Base-by-base conservation (phyloP, 2,113 vertebrate genomes). In the Heterotis niloticus region DNA sequence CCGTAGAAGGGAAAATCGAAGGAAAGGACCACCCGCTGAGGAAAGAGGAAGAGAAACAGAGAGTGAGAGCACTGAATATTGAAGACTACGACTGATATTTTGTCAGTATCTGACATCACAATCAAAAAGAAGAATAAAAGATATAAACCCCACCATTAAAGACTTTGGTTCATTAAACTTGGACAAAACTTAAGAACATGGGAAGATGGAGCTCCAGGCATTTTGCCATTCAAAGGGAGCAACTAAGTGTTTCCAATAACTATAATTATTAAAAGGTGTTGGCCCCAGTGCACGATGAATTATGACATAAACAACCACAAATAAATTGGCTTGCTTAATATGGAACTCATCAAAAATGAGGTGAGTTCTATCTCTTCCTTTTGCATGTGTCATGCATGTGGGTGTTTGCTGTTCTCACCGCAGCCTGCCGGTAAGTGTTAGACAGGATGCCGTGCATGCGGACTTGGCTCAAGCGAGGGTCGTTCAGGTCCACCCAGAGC, bases 1-100 rank as follows among this genome's bases (percentile, higher is more conserved):
- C 96, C 96, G 0, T 97, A 98, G 90, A 96, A 98, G 65, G 96
- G 96, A 84, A 98, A 97, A 85, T 94, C 93, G 73, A 98, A 96
- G 20, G 96, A 96, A 78, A 98, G 89, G 83, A 93, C 82, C 20
- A 96, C 91, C 81, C 90, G 92, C 95, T 96, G 91, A 34, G 26
- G 65, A 69, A 66, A 7, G 11, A 67, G 23, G 73, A 4, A 51
- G 17, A 34, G 0, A 5, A 84, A 62, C 76, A 23, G 82, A 0
- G 62, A 59, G 69, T 0, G 2, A 78, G 73, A 75, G 51, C 20
- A 86, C 66, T 60, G 28, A 28, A 29, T 7, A 44, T 44, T 44
- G 34, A 44, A 44, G 34, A 44, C 34, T 44, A 11, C 11, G 14
- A 17, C 71, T 5, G 52, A n/a, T 17, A 51, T 26, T 26, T 57